Conservation (phyloP, 2,113 vertebrate genomes). For the Grallaria varia region DNA sequence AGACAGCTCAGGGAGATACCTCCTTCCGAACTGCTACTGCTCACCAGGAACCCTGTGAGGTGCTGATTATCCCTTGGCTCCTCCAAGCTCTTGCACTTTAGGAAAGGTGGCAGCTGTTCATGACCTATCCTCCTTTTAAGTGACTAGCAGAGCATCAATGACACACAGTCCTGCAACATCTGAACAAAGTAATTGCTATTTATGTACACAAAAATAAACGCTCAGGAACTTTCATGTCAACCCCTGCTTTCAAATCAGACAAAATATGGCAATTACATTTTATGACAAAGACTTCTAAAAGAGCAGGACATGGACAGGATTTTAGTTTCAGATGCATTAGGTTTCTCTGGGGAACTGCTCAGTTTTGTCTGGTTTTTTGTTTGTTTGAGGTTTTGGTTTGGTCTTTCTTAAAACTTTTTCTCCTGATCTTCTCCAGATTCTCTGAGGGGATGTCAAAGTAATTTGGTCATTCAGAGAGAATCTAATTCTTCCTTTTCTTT, state of each 20-base stretch:
- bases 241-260: background rate
- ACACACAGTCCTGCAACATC: background rate
- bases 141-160: background rate
- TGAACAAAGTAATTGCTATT: background rate
- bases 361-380: background rate
- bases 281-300: background rate
- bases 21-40: rapidly evolving
- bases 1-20: background rate
- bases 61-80: background rate
- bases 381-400: background rate
- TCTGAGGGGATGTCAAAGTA: background rate
- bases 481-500: background rate
- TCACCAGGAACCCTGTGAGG: background rate
- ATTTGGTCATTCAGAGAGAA: background rate
- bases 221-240: background rate
- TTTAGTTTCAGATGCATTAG: background rate
- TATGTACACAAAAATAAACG: background rate
- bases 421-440: background rate
- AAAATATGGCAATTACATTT: background rate
- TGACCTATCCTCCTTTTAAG: background rate
- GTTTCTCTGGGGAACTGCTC: background rate
- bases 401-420: background rate
- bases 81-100: background rate
- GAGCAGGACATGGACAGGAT: background rate
- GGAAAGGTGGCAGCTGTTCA: background rate